phyloP scores from a whole-genome alignment of 2,113 vertebrate species.

The Callithrix jacchus region DNA sequence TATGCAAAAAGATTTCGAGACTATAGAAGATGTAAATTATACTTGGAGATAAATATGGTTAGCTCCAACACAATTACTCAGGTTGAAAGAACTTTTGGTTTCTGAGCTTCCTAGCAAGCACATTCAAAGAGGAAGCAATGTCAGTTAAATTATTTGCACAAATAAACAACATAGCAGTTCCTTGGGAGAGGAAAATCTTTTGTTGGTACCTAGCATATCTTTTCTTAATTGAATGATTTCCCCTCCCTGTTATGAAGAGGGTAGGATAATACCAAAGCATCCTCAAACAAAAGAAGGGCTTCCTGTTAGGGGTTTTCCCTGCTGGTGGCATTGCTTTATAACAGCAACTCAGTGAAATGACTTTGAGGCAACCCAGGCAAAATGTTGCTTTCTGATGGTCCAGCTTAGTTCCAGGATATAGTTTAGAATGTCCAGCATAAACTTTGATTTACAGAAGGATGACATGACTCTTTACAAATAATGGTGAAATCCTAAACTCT shows the following conservation, averaged over 20 bases:
- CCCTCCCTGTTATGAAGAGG: not conserved
- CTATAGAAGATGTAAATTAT: not conserved
- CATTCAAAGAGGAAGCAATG: not conserved
- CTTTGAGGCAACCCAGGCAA: not conserved
- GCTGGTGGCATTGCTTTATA: not conserved
- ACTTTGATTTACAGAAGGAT: not conserved
- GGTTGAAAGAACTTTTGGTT: not conserved
- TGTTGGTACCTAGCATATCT: not conserved
- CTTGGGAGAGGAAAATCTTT: not conserved
- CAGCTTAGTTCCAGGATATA: not conserved
- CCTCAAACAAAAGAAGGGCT: not conserved
- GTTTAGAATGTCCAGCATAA: not conserved
- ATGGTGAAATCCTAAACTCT: not conserved
- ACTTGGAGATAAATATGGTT: not conserved
- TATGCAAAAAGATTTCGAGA: not conserved
- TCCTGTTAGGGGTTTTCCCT: not conserved
- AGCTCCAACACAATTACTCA: not conserved
- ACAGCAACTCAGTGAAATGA: not conserved
- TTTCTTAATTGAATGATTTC: not conserved
- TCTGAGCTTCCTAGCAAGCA: not conserved
- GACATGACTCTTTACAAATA: not conserved
- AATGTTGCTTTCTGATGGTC: not conserved
- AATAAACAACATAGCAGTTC: not conserved
- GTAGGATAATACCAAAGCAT: not conserved
- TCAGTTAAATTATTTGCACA: not conserved